Conservation (phyloP, 1,140 invertebrate genomes). For the Galleria mellonella region DNA sequence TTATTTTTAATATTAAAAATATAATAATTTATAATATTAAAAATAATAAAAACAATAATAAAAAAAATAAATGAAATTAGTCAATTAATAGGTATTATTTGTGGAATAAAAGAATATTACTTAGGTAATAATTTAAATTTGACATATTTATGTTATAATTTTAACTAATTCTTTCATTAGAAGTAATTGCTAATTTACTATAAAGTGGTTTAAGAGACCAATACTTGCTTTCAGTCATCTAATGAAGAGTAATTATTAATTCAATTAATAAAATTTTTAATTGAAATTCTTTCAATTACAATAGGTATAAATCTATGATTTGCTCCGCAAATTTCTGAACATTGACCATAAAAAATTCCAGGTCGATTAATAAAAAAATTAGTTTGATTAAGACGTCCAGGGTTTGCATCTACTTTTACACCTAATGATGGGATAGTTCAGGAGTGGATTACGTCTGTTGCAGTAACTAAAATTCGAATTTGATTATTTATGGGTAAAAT, state of each 20-base stretch:
- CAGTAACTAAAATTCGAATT: conserved; percentile 76
- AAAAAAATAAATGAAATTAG: conserved; percentile 68
- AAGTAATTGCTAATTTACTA: conserved; percentile 75
- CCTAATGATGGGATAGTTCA: conserved; percentile 78
- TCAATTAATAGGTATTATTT: conserved; percentile 75
- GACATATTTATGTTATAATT: conserved; percentile 63
- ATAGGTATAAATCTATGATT: conserved; percentile 88
- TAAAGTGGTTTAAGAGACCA: conserved; percentile 71
- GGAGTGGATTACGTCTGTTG: conserved; percentile 81
- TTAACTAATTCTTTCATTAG: conserved; percentile 74
- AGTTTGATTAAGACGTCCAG: conserved; percentile 81
- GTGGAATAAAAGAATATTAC: conserved; percentile 16
- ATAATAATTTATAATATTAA: conserved; percentile 67
- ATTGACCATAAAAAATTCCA: conserved; percentile 82
- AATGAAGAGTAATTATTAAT: conserved; percentile 74
- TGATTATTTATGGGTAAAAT: conserved; percentile 74
- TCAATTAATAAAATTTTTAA: conserved; percentile 76
- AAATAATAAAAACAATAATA: conserved; percentile 65
- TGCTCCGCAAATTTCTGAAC: conserved; percentile 86
- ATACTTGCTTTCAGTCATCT: conserved; percentile 78
- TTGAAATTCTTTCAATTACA: conserved; percentile 76
- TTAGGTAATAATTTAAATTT: too few relatives aligned
- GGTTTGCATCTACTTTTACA: conserved; percentile 80
- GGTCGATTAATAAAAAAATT: conserved; percentile 73
- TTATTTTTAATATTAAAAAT: conserved; percentile 41